Percentiles rank a stretch among this genome's conserved stretches.
Conservation (phyloP, 2,888 invertebrate genomes). For the Apamea epomidion region DNA sequence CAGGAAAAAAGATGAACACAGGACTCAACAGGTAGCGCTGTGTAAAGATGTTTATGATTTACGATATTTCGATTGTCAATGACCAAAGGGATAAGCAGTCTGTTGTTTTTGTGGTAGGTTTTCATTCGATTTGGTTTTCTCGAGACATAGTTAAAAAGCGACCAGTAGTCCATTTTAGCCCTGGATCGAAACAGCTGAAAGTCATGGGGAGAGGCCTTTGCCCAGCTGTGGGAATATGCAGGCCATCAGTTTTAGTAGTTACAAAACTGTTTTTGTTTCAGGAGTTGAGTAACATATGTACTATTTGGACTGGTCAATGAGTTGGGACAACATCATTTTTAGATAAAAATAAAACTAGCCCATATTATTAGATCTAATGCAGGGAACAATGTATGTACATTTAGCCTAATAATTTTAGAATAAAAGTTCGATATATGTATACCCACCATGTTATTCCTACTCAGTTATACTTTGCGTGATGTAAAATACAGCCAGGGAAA, state of each 20-base stretch:
- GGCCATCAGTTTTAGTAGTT: too few relatives aligned
- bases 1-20: constrained; percentile 63
- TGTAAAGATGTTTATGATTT: constrained; percentile 63
- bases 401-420: not conserved
- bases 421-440: not conserved
- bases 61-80: constrained; percentile 53
- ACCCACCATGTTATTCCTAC: not conserved
- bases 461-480: not conserved
- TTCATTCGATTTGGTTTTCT: too few relatives aligned
- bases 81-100: not conserved
- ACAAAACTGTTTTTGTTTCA: not conserved
- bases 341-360: not conserved
- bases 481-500: not conserved
- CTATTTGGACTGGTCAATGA: not conserved
- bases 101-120: not conserved
- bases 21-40: constrained; percentile 66
- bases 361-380: not conserved
- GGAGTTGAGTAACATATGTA: not conserved
- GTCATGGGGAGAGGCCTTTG: too few relatives aligned
- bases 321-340: not conserved
- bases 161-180: too few relatives aligned
- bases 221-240: too few relatives aligned
- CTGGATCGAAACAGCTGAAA: too few relatives aligned
- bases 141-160: not conserved
- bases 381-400: not conserved